These are phyloP conservation scores for Eudyptes chrysolophus DNA, from an alignment of 2,113 vertebrate genomes.

Conservation along the genomic window DNA sequence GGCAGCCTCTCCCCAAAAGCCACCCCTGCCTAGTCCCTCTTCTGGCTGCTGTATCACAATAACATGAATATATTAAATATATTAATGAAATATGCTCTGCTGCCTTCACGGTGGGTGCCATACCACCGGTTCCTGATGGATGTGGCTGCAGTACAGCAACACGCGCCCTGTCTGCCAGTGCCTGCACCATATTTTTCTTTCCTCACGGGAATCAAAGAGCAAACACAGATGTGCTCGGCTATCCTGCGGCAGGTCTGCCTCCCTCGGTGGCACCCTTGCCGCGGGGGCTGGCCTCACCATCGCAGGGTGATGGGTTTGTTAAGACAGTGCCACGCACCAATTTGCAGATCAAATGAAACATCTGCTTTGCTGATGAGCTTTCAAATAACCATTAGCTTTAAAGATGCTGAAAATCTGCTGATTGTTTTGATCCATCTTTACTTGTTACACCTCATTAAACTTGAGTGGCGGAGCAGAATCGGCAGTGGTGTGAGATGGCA, in stretches of 20 bases:
- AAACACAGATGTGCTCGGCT: background rate
- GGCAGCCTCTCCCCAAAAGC: background rate
- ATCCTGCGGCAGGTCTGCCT: background rate
- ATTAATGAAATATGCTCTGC: fast-evolving
- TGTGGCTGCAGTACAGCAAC: background rate
- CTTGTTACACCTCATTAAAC: background rate
- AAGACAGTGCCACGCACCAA: background rate
- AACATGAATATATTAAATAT: too few relatives aligned
- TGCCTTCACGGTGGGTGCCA: background rate
- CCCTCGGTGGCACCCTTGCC: background rate
- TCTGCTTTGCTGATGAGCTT: background rate
- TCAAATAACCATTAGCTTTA: background rate
- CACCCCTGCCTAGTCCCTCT: too few relatives aligned
- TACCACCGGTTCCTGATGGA: background rate
- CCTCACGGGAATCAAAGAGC: background rate
- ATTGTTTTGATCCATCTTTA: background rate
- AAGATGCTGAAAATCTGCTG: background rate
- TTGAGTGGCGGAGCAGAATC: background rate
- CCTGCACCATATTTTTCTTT: background rate
- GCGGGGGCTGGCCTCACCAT: fast-evolving
- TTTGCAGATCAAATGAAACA: background rate
- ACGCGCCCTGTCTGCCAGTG: fast-evolving
- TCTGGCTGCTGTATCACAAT: background rate
- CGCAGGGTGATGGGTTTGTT: background rate
- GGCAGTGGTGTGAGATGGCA: fast-evolving